Evolutionary conservation across 64 coral and sea anemone genomes (phyloP).

Genomic region (Actinia tenebrosa): DNA sequence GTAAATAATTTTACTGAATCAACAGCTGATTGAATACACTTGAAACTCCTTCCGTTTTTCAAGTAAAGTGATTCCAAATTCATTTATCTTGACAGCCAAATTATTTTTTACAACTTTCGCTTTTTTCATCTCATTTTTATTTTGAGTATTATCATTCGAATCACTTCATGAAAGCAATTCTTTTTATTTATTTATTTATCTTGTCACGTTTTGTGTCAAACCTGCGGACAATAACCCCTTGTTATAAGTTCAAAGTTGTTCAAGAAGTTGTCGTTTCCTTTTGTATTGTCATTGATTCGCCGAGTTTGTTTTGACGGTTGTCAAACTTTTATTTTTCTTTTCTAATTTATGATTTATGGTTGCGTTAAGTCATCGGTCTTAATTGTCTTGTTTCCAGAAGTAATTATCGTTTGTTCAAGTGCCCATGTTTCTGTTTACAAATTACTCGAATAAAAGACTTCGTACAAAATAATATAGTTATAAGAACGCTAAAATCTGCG

Average conservation of each 20-base stretch:
- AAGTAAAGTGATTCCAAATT: not conserved
- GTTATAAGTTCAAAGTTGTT: not conserved
- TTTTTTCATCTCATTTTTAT: not conserved
- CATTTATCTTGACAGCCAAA: not conserved
- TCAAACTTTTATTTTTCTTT: too few species aligned
- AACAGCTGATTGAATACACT: not conserved
- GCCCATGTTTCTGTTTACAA: not conserved
- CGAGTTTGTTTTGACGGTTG: not conserved
- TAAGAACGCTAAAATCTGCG: too few species aligned
- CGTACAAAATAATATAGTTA: not conserved
- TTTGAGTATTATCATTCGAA: not conserved
- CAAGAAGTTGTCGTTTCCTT: not conserved
- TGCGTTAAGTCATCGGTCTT: too few species aligned
- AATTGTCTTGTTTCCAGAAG: not conserved
- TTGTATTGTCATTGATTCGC: not conserved
- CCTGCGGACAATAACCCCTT: not conserved
- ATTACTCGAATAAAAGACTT: not conserved
- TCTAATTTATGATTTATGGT: too few species aligned
- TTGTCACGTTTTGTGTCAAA: not conserved
- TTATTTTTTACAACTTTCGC: not conserved
- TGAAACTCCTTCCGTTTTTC: too few species aligned
- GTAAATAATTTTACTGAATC: too few species aligned
- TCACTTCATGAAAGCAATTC: not conserved
- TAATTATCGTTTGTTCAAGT: not conserved
- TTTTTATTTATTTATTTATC: not conserved